A percentile compares a stretch with the other conserved stretches of the same genome.
phyloP scores from a whole-genome alignment of 2,797 vertebrate species.

The Danio choprae region DNA sequence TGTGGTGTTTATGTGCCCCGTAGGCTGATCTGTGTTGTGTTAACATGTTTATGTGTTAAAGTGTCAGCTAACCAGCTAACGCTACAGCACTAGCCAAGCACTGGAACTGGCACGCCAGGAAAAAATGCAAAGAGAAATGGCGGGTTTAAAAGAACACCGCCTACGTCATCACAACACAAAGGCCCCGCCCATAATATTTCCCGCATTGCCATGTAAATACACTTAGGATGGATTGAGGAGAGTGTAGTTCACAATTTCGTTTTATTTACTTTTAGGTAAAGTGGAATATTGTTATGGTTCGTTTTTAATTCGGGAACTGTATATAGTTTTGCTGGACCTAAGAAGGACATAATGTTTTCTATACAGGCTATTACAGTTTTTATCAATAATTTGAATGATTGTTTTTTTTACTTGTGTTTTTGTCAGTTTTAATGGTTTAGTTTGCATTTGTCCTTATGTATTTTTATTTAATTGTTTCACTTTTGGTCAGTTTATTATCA shows the following conservation, averaged over 20 bases:
- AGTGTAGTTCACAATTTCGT: neutral
- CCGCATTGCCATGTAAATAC: conserved; percentile 47
- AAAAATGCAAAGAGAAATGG: conserved; percentile 73
- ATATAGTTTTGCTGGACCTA: neutral
- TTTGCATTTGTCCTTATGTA: neutral
- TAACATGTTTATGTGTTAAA: conserved; percentile 19
- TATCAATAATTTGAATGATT: neutral
- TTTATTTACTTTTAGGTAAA: neutral
- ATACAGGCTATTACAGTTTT: no score
- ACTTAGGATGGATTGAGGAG: neutral
- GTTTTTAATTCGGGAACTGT: neutral
- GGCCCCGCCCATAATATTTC: conserved; percentile 41
- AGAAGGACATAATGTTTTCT: neutral
- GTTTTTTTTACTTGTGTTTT: neutral
- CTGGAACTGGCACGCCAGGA: conserved; percentile 28
- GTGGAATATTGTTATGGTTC: neutral
- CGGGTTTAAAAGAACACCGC: conserved; percentile 74
- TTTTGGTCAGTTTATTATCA: no score
- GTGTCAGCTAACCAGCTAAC: conserved; percentile 53
- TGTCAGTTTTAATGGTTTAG: neutral
- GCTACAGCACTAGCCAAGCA: conserved; percentile 42
- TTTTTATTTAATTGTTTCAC: no score
- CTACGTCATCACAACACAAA: conserved; percentile 65
- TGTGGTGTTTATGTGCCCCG: neutral
- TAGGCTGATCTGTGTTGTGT: conserved; percentile 5